phyloP scores from a whole-genome alignment of 2,888 invertebrate genomes.

The Escarpia spicata region DNA sequence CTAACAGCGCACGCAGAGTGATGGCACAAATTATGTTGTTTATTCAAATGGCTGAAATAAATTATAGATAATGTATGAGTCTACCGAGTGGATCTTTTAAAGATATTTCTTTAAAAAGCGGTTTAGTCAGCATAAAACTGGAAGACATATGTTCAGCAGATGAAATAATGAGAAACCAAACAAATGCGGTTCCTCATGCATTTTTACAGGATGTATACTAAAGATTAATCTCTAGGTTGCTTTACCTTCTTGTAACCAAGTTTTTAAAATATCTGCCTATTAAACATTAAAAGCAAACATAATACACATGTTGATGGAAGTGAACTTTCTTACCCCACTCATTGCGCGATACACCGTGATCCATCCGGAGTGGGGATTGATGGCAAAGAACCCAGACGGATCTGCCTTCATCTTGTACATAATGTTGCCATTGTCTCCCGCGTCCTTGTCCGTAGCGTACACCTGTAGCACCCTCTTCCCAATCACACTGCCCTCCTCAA shows the following conservation, averaged over 20 bases:
- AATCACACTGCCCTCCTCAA: slow-evolving; percentile 52
- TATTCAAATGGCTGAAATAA: too few species aligned
- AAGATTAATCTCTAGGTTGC: too few species aligned
- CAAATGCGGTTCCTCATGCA: too few species aligned
- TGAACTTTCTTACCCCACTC: slow-evolving; percentile 46
- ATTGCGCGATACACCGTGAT: slow-evolving; percentile 93
- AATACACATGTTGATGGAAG: not conserved
- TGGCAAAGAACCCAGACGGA: slow-evolving; percentile 90
- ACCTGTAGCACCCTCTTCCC: slow-evolving; percentile 68
- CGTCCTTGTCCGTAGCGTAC: slow-evolving; percentile 96
- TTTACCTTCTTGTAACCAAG: not conserved
- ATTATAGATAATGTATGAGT: too few species aligned
- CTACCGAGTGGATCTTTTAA: too few species aligned
- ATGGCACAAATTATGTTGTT: too few species aligned
- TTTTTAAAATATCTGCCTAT: not conserved
- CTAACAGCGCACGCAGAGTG: too few species aligned
- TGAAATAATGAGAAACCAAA: too few species aligned
- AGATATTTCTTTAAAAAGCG: too few species aligned
- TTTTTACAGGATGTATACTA: too few species aligned
- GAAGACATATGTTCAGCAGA: too few species aligned
- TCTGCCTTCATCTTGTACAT: slow-evolving; percentile 71
- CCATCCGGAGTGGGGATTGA: slow-evolving; percentile 97
- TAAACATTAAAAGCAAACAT: not conserved
- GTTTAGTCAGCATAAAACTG: too few species aligned
- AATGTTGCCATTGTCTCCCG: slow-evolving; percentile 87